Evolutionary conservation across 2,888 invertebrate species (phyloP), one percentile per base, ranked within the genome.

Genomic region (Heteromyza rotundicornis): DNA sequence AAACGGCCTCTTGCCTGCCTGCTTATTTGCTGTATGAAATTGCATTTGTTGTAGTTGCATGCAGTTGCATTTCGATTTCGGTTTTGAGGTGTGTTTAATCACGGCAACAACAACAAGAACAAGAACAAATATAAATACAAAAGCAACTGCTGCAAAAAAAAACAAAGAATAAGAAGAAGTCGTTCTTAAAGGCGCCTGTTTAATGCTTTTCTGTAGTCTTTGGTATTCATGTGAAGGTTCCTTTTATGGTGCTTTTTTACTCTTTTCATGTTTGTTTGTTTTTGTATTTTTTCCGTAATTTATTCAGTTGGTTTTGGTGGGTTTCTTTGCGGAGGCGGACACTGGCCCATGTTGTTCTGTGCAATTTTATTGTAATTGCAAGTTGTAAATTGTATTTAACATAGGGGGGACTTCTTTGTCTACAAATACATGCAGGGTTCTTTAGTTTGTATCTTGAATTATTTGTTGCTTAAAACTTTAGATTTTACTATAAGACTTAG

Each of bases 51-150:
- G n/a, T n/a, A n/a, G n/a, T n/a, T 27, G 27, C 27, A 27, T 27
- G 40, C 40, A n/a, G 40, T n/a, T 14, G 14, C 40, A n/a, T n/a
- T n/a, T n/a, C n/a, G n/a, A n/a, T n/a, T n/a, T n/a, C n/a, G 40
- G 5, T 40, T 40, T 40, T 40, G n/a, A 40, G 40, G 40, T 40
- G 40, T 40, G 40, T n/a, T 40, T 40, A 40, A 40, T 40, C 40
- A 40, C 40, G 14, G 40, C n/a, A 40, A 40, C 40, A 40, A 40
- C 40, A 8, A n/a, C 10, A n/a, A n/a, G 2, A 40, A 40, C n/a
- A 14, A 14, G 5, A n/a, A 40, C 40, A 40, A 40, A 8, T n/a
- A 40, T n/a, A 40, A 40, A 8, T 12, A 40, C 40, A 40, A 40
- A 27, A 40, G n/a, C n/a, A 40, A 40, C 40, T 27, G 27, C 27